Conservation (phyloP, 2,888 invertebrate genomes). For the Tipula unca region DNA sequence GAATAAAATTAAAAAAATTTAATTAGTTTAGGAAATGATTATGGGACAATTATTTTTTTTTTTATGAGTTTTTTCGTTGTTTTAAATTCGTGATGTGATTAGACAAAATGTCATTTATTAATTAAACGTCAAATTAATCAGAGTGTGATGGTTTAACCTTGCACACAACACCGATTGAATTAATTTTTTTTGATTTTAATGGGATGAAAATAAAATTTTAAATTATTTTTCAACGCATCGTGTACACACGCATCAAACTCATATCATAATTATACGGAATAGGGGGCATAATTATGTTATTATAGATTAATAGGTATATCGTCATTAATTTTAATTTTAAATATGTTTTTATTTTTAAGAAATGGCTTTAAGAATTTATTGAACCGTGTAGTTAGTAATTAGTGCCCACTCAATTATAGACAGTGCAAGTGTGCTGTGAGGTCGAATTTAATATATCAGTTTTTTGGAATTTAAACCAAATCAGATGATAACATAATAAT, state of each 20-base stretch:
- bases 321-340: not conserved
- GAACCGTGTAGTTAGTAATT: too few species aligned
- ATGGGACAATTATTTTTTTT: not conserved
- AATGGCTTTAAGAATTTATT: not conserved
- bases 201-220: not conserved
- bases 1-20: not conserved
- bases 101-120: not conserved
- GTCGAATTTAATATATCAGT: too few species aligned
- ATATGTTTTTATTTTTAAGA: not conserved
- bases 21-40: conserved; percentile 8
- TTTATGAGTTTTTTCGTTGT: not conserved
- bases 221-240: not conserved
- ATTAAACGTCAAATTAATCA: not conserved
- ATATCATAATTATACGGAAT: not conserved
- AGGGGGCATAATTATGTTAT: not conserved
- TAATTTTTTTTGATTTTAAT: not conserved
- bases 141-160: not conserved
- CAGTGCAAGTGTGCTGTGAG: too few species aligned
- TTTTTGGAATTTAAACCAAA: too few species aligned
- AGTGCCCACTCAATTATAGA: too few species aligned
- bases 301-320: not conserved
- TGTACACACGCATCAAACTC: too few species aligned
- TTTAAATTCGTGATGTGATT: not conserved
- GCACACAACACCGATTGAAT: not conserved
- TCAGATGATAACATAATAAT: too few species aligned